These are phyloP conservation scores for Anthopleura xanthogrammica DNA, from an alignment of 92 coral and sea anemone genomes.

Conservation along the genomic window DNA sequence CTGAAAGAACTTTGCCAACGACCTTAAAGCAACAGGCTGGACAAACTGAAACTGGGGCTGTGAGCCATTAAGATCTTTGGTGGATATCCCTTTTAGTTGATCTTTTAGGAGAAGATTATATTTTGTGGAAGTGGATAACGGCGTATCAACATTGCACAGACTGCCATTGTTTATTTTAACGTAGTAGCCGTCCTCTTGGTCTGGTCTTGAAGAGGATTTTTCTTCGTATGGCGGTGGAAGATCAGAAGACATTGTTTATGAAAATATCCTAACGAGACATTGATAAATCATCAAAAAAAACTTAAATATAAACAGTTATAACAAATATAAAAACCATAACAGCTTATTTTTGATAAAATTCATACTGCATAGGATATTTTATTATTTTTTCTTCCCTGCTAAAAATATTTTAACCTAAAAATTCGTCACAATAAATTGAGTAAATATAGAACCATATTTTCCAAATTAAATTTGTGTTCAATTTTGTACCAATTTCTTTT, in stretches of 20 bases:
- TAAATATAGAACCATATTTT: neutral
- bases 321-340: too few species aligned
- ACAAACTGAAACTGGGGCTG: constrained; percentile 30
- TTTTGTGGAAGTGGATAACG: neutral
- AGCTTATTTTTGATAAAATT: too few species aligned
- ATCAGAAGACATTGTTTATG: constrained; percentile 5
- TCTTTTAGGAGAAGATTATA: neutral
- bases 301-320: neutral
- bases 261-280: neutral
- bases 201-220: constrained; percentile 1
- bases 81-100: neutral
- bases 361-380: neutral
- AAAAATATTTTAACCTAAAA: neutral
- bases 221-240: constrained; percentile 45
- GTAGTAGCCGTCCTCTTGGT: constrained; percentile 1
- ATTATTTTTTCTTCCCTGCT: neutral
- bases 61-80: neutral
- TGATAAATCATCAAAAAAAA: too few species aligned
- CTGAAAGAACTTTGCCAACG: constrained; percentile 45
- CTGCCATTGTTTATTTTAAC: constrained; percentile 8
- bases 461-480: neutral
- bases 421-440: neutral
- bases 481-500: neutral
- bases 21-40: constrained; percentile 34
- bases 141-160: neutral